Conservation (phyloP, 2,888 invertebrate genomes). For the Papilio elwesi region DNA sequence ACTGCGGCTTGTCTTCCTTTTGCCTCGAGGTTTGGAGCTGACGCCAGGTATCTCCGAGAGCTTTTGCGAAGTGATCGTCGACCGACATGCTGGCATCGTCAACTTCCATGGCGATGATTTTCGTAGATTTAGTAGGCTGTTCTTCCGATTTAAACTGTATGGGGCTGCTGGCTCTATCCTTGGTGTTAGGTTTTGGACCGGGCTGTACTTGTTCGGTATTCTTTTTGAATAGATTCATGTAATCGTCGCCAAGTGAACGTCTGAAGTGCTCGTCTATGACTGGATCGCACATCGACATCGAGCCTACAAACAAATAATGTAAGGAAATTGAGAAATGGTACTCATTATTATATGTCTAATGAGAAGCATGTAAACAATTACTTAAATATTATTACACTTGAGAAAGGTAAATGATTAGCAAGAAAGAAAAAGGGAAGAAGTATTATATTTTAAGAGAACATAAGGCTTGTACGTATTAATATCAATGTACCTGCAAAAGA, state of each 20-base stretch:
- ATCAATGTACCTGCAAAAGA: too few relatives aligned
- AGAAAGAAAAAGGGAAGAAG: too few relatives aligned
- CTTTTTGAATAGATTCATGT: constrained; percentile 88
- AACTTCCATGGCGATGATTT: constrained; percentile 84
- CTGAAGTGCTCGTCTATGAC: constrained; percentile 98
- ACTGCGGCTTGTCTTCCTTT: constrained; percentile 73
- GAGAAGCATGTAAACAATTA: too few relatives aligned
- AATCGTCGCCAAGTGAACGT: constrained; percentile 93
- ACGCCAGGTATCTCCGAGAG: constrained; percentile 93
- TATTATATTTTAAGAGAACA: too few relatives aligned
- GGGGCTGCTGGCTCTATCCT: constrained; percentile 79
- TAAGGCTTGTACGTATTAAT: too few relatives aligned
- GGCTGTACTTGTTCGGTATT: constrained; percentile 65
- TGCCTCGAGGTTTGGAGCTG: constrained; percentile 87
- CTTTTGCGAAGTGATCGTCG: constrained; percentile 96
- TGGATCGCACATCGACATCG: constrained; percentile 92
- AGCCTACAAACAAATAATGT: constrained; percentile 75
- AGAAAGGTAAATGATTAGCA: too few relatives aligned
- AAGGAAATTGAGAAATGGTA: too few relatives aligned
- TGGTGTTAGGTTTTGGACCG: constrained; percentile 73
- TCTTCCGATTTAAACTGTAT: constrained; percentile 75
- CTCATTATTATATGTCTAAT: too few relatives aligned
- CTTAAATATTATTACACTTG: too few relatives aligned
- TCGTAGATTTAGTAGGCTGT: constrained; percentile 66
- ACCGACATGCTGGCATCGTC: constrained; percentile 87